These are phyloP conservation scores for Ectemnius lituratus DNA, from an alignment of 2,888 invertebrate genomes.

Conservation along the genomic window DNA sequence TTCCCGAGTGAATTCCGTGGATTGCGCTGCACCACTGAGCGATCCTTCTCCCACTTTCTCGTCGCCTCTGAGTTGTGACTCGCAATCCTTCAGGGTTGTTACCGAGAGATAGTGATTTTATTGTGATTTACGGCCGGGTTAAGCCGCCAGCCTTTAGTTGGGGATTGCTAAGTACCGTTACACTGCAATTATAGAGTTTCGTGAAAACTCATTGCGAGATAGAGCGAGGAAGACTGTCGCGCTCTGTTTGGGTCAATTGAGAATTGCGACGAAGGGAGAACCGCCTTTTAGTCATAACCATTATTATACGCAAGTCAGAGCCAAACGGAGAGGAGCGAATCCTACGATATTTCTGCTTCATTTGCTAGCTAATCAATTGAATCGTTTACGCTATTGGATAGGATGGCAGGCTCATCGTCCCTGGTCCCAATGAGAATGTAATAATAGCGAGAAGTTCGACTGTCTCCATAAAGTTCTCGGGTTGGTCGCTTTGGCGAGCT, in stretches of 20 bases:
- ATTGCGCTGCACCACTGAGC: conserved; percentile 13
- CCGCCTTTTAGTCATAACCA: too few relatives aligned
- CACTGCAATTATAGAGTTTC: too few relatives aligned
- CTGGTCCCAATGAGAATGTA: too few relatives aligned
- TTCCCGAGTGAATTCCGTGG: conserved; percentile 28
- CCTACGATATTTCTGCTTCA: conserved; percentile 44
- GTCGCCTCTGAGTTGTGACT: conserved; percentile 8
- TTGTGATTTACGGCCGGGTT: neutral
- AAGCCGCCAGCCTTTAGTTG: neutral
- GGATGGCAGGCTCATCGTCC: neutral
- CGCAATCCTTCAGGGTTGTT: conserved; percentile 19
- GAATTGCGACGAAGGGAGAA: too few relatives aligned
- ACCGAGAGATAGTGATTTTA: conserved; percentile 28
- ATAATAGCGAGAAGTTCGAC: too few relatives aligned
- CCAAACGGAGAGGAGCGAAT: conserved; percentile 31
- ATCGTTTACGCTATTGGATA: conserved; percentile 32
- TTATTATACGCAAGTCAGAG: too few relatives aligned
- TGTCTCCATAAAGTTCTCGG: too few relatives aligned
- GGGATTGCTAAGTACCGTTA: too few relatives aligned
- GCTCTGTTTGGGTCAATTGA: too few relatives aligned
- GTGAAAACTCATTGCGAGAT: too few relatives aligned
- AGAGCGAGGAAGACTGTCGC: too few relatives aligned
- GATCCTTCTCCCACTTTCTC: neutral
- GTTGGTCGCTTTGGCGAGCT: too few relatives aligned
- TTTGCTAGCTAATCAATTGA: conserved; percentile 49